Evolutionary conservation across 2,113 vertebrate species (phyloP).

Genomic region (Coreoperca whiteheadi): DNA sequence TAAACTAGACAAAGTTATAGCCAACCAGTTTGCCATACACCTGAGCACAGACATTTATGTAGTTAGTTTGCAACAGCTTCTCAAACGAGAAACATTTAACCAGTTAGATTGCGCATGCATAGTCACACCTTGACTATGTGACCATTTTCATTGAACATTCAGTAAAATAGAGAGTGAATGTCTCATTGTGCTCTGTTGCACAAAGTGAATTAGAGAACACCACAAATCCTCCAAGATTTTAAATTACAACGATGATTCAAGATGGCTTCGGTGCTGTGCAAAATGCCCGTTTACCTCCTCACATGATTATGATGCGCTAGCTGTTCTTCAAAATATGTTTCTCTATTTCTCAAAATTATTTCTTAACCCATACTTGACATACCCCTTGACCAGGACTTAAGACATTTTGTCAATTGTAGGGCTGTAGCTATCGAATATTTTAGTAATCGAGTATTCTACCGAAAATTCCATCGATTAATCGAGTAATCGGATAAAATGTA

Average conservation of each 20-base stretch:
- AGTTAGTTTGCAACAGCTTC: not conserved
- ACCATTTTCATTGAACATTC: slow-evolving; percentile 1
- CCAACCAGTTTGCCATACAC: not conserved
- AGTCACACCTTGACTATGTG: not conserved
- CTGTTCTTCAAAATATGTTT: not conserved
- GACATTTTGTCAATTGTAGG: not conserved
- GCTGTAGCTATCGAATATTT: too few relatives aligned
- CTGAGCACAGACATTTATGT: not conserved
- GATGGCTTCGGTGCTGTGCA: slow-evolving; percentile 42
- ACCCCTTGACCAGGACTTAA: not conserved
- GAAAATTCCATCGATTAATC: too few relatives aligned
- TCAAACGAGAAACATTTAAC: not conserved
- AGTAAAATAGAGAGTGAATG: slow-evolving; percentile 21
- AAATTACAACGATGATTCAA: slow-evolving; percentile 45
- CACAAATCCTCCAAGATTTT: slow-evolving; percentile 27
- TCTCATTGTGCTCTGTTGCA: slow-evolving; percentile 32
- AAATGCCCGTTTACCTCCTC: slow-evolving; percentile 37
- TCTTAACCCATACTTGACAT: slow-evolving; percentile 8
- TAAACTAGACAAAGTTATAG: not conserved
- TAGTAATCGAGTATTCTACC: too few relatives aligned
- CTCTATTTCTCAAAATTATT: not conserved
- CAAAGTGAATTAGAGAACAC: slow-evolving; percentile 42
- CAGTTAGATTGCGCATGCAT: not conserved
- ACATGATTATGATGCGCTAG: not conserved
- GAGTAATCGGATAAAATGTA: too few relatives aligned